Percentiles rank a stretch among this genome's conserved stretches.
phyloP scores from a whole-genome alignment of 2,797 vertebrate species.

The Phoeniculus purpureus region DNA sequence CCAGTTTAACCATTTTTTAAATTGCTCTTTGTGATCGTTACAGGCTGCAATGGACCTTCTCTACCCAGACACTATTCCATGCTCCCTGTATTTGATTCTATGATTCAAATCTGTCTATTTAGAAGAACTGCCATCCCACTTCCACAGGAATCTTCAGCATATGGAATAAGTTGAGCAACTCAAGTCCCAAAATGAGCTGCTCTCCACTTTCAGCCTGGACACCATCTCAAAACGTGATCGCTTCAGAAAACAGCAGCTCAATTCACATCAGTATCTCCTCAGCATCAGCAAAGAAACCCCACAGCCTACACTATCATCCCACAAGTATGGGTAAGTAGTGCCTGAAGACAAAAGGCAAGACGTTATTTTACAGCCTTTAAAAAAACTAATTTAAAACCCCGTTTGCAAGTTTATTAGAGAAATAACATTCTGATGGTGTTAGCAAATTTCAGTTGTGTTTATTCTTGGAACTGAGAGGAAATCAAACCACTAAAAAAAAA shows the following conservation, averaged over 20 bases:
- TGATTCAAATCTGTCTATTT: background rate
- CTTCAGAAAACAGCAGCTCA: background rate
- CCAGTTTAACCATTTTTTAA: background rate
- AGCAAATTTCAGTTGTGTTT: background rate
- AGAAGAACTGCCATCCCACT: background rate
- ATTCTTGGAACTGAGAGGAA: background rate
- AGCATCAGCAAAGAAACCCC: background rate
- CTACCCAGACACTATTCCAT: background rate
- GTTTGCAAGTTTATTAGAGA: background rate
- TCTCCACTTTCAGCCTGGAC: background rate
- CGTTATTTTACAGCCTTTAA: background rate
- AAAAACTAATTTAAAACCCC: background rate
- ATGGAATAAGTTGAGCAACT: background rate
- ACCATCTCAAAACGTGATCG: background rate
- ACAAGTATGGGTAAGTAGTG: background rate
- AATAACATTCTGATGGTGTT: background rate
- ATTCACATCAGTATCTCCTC: background rate
- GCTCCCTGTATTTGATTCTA: fast-evolving
- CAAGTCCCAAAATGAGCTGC: background rate
- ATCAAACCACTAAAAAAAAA: background rate
- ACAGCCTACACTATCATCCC: background rate
- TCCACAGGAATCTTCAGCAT: background rate
- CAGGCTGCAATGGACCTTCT: background rate
- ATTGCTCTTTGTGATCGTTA: background rate
- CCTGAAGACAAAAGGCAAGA: background rate